Base-by-base conservation (phyloP, 1,140 invertebrate genomes). In the Drusus annulatus region DNA sequence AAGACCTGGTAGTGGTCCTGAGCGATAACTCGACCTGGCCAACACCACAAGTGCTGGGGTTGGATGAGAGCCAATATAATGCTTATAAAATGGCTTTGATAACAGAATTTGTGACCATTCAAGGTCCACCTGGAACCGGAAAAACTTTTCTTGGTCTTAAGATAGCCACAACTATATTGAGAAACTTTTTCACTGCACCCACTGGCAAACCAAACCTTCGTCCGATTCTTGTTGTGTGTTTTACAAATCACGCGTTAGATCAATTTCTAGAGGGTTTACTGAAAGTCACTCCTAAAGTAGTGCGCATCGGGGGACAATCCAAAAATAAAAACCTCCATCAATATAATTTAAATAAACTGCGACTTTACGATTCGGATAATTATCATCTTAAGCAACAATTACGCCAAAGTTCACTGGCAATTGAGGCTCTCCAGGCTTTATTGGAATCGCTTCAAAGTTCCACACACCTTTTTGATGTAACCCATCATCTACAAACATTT, bases 181-280 rank as follows among this genome's bases (percentile, higher is more conserved):
- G 89, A 50, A 93, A 93, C 84, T 78, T 86, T 28, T 28, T 17
- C 1, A 1, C 0, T 45, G 31, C 0, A 36, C 2, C 0, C 0
- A 7, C 31, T 8, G 36, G 36, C 36, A 13, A 13, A 13, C 36
- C 1, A 7, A 13, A 45, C 8, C 10, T 45, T 45, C 36, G 36
- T 45, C 78, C 78, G 7, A 93, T 97, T 75, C 86, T 97, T 2
- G 89, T 98, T 13, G 92, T 97, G 19, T 96, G 95, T 85, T 96
- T 93, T 82, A 97, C 95, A 0, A 98, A 97, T 86, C 95, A 97
- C 87, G 96, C 96, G 0, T 86, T 98, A 2, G 96, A 98, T 89
- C 95, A 97, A 86, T 97, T 98, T 88, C 86, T 98, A n/a, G 93
- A 96, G 86, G 94, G 93, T 21, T 90, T 95, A 13, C 84, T 92